Percentiles rank a stretch among this genome's conserved stretches.
Conservation (phyloP, 2,113 vertebrate species). For the Pan paniscus region DNA sequence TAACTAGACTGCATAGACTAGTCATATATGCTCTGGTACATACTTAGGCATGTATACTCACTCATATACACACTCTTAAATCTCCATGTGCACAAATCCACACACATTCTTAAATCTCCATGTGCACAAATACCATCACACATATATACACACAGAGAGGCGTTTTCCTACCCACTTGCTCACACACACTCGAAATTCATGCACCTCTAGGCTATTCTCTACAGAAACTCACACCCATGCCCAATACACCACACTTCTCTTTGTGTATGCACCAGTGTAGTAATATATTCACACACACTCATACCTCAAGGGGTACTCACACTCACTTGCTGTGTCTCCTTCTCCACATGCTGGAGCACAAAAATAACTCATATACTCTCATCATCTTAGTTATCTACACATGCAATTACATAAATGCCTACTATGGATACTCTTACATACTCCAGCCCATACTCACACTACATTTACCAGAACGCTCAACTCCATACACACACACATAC, state of each 20-base stretch:
- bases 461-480: neutral
- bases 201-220: neutral
- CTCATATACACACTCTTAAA: neutral
- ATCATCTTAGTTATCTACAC: neutral
- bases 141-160: neutral
- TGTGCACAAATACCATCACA: neutral
- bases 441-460: neutral
- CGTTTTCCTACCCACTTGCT: neutral
- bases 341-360: too few species aligned
- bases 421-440: neutral
- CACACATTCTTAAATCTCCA: neutral
- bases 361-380: neutral
- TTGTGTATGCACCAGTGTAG: too few species aligned
- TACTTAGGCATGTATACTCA: neutral
- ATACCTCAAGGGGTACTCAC: neutral
- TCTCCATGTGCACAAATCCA: neutral
- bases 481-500: neutral
- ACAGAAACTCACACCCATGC: neutral
- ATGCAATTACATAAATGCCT: neutral
- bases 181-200: neutral
- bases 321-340: neutral
- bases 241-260: too few species aligned
- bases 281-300: neutral
- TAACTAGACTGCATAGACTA: neutral
- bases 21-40: neutral